Evolutionary conservation across 2,113 vertebrate species (phyloP).

Genomic region (Pollachius pollachius): DNA sequence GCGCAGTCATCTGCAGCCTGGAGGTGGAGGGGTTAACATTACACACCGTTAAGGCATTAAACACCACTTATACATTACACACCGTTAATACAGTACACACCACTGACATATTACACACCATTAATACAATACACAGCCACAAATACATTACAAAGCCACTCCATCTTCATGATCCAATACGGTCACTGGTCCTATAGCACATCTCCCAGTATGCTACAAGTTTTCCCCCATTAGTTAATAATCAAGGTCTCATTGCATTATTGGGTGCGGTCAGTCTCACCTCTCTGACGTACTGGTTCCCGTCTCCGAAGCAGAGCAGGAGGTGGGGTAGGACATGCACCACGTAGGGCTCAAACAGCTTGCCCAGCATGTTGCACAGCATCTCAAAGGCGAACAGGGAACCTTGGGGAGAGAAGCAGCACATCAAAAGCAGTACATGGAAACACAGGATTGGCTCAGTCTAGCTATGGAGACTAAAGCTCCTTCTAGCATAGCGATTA

Average conservation of each 20-base stretch:
- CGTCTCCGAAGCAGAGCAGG: conserved; percentile 95
- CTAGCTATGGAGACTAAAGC: no score
- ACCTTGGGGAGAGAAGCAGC: conserved; percentile 58
- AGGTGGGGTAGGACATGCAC: conserved; percentile 96
- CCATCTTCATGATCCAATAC: no score
- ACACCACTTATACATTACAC: no score
- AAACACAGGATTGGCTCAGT: no score
- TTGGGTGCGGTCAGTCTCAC: conserved; percentile 62
- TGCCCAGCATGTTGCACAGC: conserved; percentile 97
- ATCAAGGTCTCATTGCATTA: no score
- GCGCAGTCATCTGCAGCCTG: conserved; percentile 98
- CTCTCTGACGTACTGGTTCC: conserved; percentile 97
- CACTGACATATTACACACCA: no score
- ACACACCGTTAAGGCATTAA: no score
- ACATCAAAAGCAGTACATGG: not conserved
- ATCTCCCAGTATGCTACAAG: not conserved
- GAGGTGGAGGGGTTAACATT: not conserved
- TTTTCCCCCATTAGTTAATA: not conserved
- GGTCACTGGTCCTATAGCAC: no score
- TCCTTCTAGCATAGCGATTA: not conserved
- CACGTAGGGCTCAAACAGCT: conserved; percentile 96
- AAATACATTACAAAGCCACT: no score
- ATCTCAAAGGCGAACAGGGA: conserved; percentile 98
- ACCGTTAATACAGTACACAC: no score
- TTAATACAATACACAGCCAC: no score